phyloP scores from a whole-genome alignment of 2,888 invertebrate species.

The Eristalinus aeneus region DNA sequence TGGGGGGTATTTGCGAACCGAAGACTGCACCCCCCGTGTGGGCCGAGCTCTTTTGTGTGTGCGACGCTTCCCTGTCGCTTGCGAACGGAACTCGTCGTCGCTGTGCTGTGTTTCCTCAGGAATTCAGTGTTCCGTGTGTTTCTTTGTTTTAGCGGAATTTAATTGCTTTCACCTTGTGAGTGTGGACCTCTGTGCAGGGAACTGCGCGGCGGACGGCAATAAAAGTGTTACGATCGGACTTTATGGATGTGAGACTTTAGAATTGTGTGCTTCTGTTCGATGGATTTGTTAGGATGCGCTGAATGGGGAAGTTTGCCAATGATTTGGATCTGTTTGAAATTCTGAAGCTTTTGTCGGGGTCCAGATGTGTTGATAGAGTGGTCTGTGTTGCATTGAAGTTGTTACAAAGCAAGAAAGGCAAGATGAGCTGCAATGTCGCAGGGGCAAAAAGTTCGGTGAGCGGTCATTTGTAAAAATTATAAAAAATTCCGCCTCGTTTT shows the following conservation, averaged over 20 bases:
- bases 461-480: no score
- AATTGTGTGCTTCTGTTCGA: background rate
- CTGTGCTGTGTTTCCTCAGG: background rate
- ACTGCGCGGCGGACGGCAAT: background rate
- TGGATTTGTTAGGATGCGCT: no score
- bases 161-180: background rate
- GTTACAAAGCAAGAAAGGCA: no score
- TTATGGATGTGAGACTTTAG: background rate
- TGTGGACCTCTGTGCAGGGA: background rate
- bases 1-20: background rate
- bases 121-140: background rate
- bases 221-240: background rate
- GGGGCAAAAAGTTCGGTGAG: no score
- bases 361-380: no score
- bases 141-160: background rate
- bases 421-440: no score
- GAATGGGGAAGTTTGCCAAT: no score
- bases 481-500: no score
- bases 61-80: background rate
- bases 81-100: background rate
- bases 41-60: background rate
- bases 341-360: no score
- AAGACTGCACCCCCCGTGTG: background rate
- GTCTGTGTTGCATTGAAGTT: no score
- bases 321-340: no score